These are phyloP conservation scores for Ailuropoda melanoleuca DNA, from an alignment of 2,113 vertebrate species.

Conservation along the genomic window DNA sequence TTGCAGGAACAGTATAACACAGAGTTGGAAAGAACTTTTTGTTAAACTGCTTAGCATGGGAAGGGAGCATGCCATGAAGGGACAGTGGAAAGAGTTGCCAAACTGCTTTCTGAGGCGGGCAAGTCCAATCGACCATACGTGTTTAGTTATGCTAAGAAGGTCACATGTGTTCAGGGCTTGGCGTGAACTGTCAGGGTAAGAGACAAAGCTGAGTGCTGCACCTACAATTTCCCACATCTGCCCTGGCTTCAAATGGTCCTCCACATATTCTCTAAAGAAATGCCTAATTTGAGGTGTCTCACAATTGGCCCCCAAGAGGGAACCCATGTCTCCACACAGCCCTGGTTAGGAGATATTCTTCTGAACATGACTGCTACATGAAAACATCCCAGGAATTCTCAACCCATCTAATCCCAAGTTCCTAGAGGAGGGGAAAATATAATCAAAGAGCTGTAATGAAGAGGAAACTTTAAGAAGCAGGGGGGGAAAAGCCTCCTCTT, in stretches of 20 bases:
- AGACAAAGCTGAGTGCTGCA: neutral
- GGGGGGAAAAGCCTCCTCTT: neutral
- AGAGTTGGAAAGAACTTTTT: neutral
- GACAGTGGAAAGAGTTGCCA: neutral
- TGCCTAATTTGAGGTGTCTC: neutral
- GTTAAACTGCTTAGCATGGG: neutral
- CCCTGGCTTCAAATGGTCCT: neutral
- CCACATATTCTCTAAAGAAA: neutral
- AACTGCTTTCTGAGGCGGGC: neutral
- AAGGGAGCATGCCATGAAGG: neutral
- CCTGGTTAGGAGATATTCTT: neutral
- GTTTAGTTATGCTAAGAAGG: neutral
- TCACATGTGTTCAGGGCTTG: accelerated
- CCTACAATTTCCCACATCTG: neutral
- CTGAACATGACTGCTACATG: neutral
- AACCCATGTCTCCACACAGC: neutral
- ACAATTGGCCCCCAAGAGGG: neutral
- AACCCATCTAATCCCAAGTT: neutral
- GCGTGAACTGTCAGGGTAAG: accelerated
- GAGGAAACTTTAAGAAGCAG: neutral
- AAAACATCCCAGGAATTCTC: neutral
- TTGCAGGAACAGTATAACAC: neutral
- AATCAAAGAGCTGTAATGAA: neutral
- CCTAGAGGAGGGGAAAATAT: neutral
- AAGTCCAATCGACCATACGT: neutral